phyloP scores from a whole-genome alignment of 2,797 vertebrate species.

The Poecile montanus region DNA sequence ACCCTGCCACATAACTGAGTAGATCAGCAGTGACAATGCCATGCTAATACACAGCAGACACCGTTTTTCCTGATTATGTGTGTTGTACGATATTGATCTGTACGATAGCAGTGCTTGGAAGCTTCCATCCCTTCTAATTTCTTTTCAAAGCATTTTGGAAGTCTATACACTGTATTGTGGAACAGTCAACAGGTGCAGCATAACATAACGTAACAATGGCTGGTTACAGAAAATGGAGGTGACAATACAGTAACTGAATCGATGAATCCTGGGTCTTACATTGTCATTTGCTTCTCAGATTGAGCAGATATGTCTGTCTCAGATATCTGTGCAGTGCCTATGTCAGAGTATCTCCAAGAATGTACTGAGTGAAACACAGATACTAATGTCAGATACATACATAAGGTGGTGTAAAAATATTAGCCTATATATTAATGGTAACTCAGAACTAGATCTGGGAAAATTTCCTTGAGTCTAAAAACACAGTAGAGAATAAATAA shows the following conservation, averaged over 20 bases:
- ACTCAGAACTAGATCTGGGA: background rate
- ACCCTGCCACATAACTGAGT: background rate
- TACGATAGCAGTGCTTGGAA: background rate
- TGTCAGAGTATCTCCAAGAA: constrained; percentile 70
- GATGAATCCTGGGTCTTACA: constrained; percentile 68
- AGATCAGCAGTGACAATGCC: background rate
- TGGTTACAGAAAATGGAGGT: constrained; percentile 50
- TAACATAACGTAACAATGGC: constrained; percentile 7
- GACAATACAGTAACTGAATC: constrained; percentile 65
- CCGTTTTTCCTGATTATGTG: background rate
- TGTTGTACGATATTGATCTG: too few relatives aligned
- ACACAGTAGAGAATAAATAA: background rate
- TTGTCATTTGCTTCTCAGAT: constrained; percentile 69
- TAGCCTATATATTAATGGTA: background rate
- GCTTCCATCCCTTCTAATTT: background rate
- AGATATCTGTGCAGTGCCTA: constrained; percentile 52
- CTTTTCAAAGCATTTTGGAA: background rate
- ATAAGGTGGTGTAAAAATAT: constrained; percentile 57
- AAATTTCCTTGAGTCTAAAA: constrained; percentile 35
- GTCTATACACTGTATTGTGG: background rate
- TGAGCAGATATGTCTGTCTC: constrained; percentile 59
- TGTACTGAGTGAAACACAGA: constrained; percentile 68
- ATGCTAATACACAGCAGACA: background rate
- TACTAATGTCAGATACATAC: constrained; percentile 56
- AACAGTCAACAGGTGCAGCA: constrained; percentile 34